Evolutionary conservation across 37 sponge, comb jelly and placozoan species (phyloP), one percentile per base, ranked within the genome.

Genomic region (Haliclona indistincta): DNA sequence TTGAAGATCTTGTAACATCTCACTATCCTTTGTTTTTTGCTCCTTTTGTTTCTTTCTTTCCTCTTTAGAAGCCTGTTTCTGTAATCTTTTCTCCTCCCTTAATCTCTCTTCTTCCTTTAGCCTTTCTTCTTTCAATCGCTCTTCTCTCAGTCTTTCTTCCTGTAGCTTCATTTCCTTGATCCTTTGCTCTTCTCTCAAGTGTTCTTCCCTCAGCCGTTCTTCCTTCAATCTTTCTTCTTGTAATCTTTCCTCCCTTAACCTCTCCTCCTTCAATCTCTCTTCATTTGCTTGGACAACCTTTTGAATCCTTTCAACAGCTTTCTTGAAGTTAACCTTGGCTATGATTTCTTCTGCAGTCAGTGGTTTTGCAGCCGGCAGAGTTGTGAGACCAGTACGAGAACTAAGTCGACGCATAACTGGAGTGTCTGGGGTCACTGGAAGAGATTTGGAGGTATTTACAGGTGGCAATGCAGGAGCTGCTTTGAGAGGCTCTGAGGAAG

Each of bases 281-380:
- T n/a, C n/a, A n/a, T n/a, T n/a, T n/a, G n/a, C n/a, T n/a, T n/a
- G n/a, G n/a, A n/a, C 51, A 17, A 17, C 15, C 51, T 47, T 15
- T 47, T 47, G 51, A 47, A 47, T 47, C 51, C 15, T 15, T 47
- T 47, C 15, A 17, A 10, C 15, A 17, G 42, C 33, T 43, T 75
- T 68, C 35, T 74, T 83, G 20, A 68, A 65, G 17, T 66, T 37
- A 29, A 74, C 75, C 60, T 52, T 83, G 41, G 61, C 76, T 23
- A 83, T 60, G 25, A 83, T 40, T 54, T 83, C 83, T 32, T 45
- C 68, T 43, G 64, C 67, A 13, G 83, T 75, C 25, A 83, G 34
- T 42, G 43, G 51, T 47, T 15, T 10, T 15, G 10, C 15, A 15
- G 51, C 15, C 15, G 51, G 51, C 15, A 47, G 15, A 10, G 51